These are phyloP conservation scores for Protobothrops mucrosquamatus DNA, from an alignment of 2,113 vertebrate genomes.

Conservation along the genomic window DNA sequence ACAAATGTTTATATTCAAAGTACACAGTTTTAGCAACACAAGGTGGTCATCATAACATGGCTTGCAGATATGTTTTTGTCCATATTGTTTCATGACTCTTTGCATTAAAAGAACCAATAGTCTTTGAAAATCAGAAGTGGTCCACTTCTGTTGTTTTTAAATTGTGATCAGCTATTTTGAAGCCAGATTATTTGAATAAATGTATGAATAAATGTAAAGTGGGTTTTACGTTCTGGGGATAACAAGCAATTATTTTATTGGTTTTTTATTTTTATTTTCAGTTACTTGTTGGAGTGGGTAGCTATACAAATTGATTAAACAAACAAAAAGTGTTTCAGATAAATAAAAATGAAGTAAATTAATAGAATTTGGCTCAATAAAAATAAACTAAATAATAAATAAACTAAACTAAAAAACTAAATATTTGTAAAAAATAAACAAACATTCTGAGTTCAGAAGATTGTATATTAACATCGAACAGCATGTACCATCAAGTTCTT, in stretches of 20 bases:
- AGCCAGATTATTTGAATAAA: neutral
- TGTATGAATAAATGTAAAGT: neutral
- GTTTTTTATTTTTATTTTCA: neutral
- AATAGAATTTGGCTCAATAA: slow-evolving; percentile 5
- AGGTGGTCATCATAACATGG: neutral
- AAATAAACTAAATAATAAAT: neutral
- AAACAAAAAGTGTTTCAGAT: neutral
- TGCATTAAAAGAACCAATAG: neutral
- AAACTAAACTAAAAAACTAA: neutral
- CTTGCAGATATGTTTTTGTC: neutral
- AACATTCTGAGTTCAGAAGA: neutral
- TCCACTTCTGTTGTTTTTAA: neutral
- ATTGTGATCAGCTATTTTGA: neutral
- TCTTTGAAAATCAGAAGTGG: too few species aligned
- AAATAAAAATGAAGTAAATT: neutral
- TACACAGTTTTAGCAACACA: neutral
- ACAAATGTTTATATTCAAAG: neutral
- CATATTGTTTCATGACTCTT: neutral
- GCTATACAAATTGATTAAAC: neutral
- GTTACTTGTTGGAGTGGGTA: neutral
- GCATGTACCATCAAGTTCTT: neutral
- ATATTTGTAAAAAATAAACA: slow-evolving; percentile 22
- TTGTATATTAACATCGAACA: neutral
- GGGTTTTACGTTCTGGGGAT: slow-evolving; percentile 33
- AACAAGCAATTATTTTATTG: neutral